A percentile compares a stretch with the other conserved stretches of the same genome.
phyloP scores from a whole-genome alignment of 2,797 vertebrate genomes.

The Catharus ustulatus region DNA sequence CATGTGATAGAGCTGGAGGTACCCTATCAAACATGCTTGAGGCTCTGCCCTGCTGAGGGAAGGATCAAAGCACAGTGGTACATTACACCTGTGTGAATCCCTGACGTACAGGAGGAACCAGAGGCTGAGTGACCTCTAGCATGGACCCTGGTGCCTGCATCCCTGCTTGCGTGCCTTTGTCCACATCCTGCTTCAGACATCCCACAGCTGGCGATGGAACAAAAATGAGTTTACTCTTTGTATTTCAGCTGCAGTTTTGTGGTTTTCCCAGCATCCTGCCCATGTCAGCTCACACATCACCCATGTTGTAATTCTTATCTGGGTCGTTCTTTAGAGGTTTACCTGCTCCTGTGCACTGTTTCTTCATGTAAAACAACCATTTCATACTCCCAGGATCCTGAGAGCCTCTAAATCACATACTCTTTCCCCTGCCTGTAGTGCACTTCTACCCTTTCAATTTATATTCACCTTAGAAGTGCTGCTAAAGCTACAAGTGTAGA shows the following conservation, averaged over 20 bases:
- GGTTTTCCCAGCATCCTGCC: not conserved
- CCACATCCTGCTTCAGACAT: not conserved
- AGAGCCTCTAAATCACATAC: constrained; percentile 13
- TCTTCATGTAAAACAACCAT: constrained; percentile 37
- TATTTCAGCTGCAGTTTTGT: not conserved
- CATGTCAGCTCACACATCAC: not conserved
- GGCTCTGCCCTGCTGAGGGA: not conserved
- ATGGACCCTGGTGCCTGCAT: fast-evolving
- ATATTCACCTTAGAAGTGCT: constrained; percentile 52
- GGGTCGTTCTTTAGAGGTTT: not conserved
- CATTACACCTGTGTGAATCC: not conserved
- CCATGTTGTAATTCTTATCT: not conserved
- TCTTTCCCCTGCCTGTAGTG: not conserved
- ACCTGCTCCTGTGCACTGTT: not conserved
- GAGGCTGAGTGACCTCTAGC: not conserved
- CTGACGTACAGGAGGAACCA: not conserved
- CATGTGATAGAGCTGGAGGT: not conserved
- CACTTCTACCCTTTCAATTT: constrained; percentile 53
- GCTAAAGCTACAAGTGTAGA: constrained; percentile 65
- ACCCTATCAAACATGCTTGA: fast-evolving
- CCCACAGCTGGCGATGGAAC: fast-evolving
- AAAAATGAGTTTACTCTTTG: not conserved
- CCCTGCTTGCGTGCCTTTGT: not conserved
- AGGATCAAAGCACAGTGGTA: not conserved
- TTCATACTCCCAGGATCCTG: not conserved